Evolutionary conservation across 2,888 invertebrate genomes (phyloP).

Genomic region (Metallyticus violacea): DNA sequence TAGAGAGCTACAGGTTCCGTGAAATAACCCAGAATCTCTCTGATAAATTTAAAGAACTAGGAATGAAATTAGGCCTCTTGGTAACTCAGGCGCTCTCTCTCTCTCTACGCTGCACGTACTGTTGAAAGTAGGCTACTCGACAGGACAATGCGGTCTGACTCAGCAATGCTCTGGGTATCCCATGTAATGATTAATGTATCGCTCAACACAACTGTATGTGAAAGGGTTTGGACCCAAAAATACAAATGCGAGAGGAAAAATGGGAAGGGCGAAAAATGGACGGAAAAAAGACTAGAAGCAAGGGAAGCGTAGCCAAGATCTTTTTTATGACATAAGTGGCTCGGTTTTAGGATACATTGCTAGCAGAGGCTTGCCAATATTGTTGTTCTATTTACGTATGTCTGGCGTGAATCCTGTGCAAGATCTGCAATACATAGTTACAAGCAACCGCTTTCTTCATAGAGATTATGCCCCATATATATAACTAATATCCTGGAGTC

Average conservation of each 20-base stretch:
- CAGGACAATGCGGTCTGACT: not conserved
- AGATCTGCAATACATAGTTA: too few relatives aligned
- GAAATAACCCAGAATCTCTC: too few relatives aligned
- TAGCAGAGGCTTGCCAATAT: not conserved
- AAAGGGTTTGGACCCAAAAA: not conserved
- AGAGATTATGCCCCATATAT: too few relatives aligned
- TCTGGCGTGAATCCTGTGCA: not conserved
- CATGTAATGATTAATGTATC: slow-evolving; percentile 13
- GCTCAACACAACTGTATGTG: not conserved
- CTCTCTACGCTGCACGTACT: not conserved
- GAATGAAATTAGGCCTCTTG: too few relatives aligned
- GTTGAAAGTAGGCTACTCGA: not conserved
- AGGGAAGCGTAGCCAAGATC: not conserved
- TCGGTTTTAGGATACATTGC: not conserved
- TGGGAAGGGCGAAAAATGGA: not conserved
- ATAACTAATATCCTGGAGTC: too few relatives aligned
- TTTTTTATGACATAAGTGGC: not conserved
- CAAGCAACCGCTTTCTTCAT: too few relatives aligned
- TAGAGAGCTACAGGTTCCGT: too few relatives aligned
- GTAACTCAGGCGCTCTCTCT: too few relatives aligned
- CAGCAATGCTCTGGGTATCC: not conserved
- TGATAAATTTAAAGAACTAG: too few relatives aligned
- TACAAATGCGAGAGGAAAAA: not conserved
- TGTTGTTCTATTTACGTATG: not conserved
- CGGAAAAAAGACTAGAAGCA: too few relatives aligned